phyloP scores from a whole-genome alignment of 2,888 invertebrate species.

The Volucella inflata region DNA sequence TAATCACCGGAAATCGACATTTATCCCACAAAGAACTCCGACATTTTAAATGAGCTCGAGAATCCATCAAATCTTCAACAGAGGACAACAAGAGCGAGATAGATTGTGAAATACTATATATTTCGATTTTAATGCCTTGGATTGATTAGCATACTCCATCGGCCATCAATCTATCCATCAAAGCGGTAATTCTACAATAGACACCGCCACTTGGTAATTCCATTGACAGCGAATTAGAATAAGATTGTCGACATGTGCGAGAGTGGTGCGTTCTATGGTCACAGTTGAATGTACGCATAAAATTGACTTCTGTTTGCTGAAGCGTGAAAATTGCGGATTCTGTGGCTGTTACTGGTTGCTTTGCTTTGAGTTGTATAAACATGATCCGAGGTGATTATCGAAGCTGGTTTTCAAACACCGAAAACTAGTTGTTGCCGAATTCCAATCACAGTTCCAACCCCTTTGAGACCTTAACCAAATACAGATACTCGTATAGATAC shows the following conservation, averaged over 20 bases:
- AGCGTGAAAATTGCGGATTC: slow-evolving; percentile 62
- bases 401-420: slow-evolving; percentile 23
- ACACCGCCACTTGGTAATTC: slow-evolving; percentile 63
- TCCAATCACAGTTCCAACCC: slow-evolving; percentile 5
- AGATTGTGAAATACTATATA: too few species aligned
- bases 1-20: slow-evolving; percentile 44
- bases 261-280: slow-evolving; percentile 42
- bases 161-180: slow-evolving; percentile 25
- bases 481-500: too few species aligned
- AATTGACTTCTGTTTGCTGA: slow-evolving; percentile 53
- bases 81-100: too few species aligned
- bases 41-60: slow-evolving; percentile 20
- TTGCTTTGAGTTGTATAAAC: slow-evolving; percentile 4
- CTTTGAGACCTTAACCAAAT: not conserved
- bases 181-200: slow-evolving; percentile 51
- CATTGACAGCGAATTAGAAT: slow-evolving; percentile 3
- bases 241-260: slow-evolving; percentile 59
- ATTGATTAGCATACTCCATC: slow-evolving; percentile 57
- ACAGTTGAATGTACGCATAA: slow-evolving; percentile 68
- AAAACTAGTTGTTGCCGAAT: not conserved
- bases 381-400: slow-evolving; percentile 18
- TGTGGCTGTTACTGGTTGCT: not conserved
- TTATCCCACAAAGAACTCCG: slow-evolving; percentile 24
- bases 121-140: too few species aligned
- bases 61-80: too few species aligned